These are phyloP conservation scores for Druon quercuslanigerum DNA, from an alignment of 1,140 invertebrate species.

Conservation along the genomic window DNA sequence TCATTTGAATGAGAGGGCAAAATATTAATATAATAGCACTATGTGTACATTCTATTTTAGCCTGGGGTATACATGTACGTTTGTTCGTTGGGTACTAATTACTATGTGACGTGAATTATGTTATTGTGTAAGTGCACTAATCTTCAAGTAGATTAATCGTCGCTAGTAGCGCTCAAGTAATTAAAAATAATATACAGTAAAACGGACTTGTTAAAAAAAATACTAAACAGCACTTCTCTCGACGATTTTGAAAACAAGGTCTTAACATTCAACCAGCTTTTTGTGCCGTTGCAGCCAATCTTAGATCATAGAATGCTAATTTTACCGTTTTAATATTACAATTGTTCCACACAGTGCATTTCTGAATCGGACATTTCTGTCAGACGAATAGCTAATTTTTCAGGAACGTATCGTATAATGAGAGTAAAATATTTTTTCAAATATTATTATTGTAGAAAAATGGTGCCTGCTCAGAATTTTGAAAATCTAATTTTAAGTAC, in stretches of 20 bases:
- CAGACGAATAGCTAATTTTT: background rate
- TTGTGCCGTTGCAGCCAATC: constrained; percentile 46
- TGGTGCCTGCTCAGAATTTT: too few species aligned
- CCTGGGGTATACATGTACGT: constrained; percentile 56
- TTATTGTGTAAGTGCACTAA: constrained; percentile 54
- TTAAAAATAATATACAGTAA: constrained; percentile 43
- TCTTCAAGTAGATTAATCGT: constrained; percentile 43
- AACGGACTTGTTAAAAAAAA: constrained; percentile 38
- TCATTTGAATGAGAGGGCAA: constrained; percentile 73
- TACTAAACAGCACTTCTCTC: constrained; percentile 4
- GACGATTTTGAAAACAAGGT: constrained; percentile 32
- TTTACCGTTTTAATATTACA: constrained; percentile 41
- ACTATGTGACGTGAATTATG: constrained; percentile 34
- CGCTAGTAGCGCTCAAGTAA: constrained; percentile 50
- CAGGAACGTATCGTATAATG: constrained; percentile 18
- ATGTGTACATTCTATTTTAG: constrained; percentile 44
- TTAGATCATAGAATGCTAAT: constrained; percentile 40
- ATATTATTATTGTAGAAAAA: background rate
- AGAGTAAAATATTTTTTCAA: background rate
- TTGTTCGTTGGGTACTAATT: constrained; percentile 60
- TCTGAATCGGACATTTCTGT: constrained; percentile 19
- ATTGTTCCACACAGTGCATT: constrained; percentile 55
- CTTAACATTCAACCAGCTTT: constrained; percentile 50
- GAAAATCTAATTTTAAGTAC: background rate
- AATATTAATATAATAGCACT: constrained; percentile 75